phyloP scores from a whole-genome alignment of 2,797 vertebrate genomes.

The Morelia viridis region DNA sequence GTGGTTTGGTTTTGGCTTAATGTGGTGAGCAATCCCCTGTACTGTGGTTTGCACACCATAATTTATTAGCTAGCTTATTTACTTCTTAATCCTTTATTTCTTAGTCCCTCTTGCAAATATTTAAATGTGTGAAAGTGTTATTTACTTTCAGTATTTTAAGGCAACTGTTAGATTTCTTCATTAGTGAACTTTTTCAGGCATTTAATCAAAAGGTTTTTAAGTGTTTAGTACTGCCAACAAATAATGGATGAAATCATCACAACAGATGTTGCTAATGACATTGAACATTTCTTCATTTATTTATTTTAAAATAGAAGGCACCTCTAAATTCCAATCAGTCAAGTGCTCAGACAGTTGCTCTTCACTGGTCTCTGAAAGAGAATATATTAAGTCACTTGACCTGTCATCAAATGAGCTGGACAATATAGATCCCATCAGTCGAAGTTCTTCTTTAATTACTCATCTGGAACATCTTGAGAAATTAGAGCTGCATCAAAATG shows the following conservation, averaged over 20 bases:
- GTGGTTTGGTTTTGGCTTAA: not conserved
- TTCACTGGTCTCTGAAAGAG: conserved; percentile 78
- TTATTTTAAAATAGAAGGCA: conserved; percentile 52
- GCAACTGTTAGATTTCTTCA: not conserved
- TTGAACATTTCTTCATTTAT: conserved; percentile 43
- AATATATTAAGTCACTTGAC: conserved; percentile 87
- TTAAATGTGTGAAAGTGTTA: not conserved
- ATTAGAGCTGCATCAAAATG: conserved; percentile 91
- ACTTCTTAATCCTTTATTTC: too few species aligned
- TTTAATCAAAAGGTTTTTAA: not conserved
- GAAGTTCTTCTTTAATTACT: conserved; percentile 73
- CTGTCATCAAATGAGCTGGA: conserved; percentile 92
- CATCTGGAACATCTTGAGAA: conserved; percentile 84
- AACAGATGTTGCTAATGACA: not conserved
- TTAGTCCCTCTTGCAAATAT: not conserved
- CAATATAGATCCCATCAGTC: conserved; percentile 82
- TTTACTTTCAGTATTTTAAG: conserved; percentile 16
- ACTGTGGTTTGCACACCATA: too few species aligned
- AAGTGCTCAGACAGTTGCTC: conserved; percentile 75
- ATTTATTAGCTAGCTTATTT: too few species aligned
- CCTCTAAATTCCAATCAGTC: conserved; percentile 66
- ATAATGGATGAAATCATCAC: not conserved
- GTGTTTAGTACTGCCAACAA: conserved; percentile 1
- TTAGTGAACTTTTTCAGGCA: not conserved
- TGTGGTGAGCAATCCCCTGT: not conserved